Percentiles rank a stretch among this genome's conserved stretches.
Conservation (phyloP, 2,113 vertebrate species). For the Ictalurus punctatus region DNA sequence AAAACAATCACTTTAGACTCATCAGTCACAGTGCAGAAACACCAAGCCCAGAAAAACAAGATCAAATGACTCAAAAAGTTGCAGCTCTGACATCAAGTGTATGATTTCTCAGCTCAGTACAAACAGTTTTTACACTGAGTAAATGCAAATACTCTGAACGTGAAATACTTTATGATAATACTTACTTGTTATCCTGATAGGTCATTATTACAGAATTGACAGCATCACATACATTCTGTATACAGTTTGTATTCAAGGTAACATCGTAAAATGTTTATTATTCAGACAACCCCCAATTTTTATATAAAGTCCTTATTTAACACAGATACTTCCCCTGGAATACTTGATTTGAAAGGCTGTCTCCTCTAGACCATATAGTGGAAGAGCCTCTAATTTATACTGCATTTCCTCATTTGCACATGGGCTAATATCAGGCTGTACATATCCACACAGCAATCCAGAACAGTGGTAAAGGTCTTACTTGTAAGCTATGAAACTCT, state of each 20-base stretch:
- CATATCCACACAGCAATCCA: background rate
- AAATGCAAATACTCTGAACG: background rate
- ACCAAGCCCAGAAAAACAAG: constrained; percentile 31
- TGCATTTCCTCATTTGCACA: background rate
- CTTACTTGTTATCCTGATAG: background rate
- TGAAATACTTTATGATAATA: constrained; percentile 21
- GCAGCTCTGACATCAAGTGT: background rate
- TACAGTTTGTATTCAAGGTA: background rate
- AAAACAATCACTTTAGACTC: constrained; percentile 51
- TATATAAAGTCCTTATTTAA: background rate
- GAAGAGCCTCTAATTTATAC: background rate
- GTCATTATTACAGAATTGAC: background rate
- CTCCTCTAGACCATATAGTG: background rate
- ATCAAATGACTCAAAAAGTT: constrained; percentile 9
- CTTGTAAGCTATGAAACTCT: constrained; percentile 8
- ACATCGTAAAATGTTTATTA: background rate
- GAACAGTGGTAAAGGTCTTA: constrained; percentile 52
- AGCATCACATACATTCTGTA: constrained; percentile 8
- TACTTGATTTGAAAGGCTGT: background rate
- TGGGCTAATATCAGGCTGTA: background rate
- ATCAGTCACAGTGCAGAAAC: constrained; percentile 53
- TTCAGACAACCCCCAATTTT: background rate
- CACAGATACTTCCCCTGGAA: background rate
- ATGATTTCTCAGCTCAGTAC: constrained; percentile 30
- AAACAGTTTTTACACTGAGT: constrained; percentile 30